phyloP scores from a whole-genome alignment of 1,140 invertebrate species.

The Psix sp. region DNA sequence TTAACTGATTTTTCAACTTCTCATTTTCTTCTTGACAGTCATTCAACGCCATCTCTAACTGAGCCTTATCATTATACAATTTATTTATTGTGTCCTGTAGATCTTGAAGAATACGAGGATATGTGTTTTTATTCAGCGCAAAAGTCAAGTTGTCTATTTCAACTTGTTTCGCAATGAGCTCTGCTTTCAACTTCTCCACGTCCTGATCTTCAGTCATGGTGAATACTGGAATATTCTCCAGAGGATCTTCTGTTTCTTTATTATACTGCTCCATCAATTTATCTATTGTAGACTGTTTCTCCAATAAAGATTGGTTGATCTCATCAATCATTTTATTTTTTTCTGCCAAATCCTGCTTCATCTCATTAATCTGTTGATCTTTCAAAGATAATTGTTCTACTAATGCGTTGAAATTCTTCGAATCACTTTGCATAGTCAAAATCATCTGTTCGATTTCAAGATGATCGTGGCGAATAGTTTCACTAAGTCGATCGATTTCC shows the following conservation, averaged over 20 bases:
- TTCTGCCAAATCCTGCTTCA: constrained; percentile 27
- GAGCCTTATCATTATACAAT: constrained; percentile 69
- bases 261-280: constrained; percentile 18
- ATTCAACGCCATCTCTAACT: constrained; percentile 59
- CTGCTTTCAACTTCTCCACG: constrained; percentile 57
- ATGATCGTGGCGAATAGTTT: constrained; percentile 44
- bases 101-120: constrained; percentile 68
- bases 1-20: constrained; percentile 50
- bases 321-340: constrained; percentile 23
- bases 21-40: constrained; percentile 52
- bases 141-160: constrained; percentile 72
- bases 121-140: constrained; percentile 67
- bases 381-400: constrained; percentile 28
- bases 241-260: constrained; percentile 24
- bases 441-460: constrained; percentile 59
- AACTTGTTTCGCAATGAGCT: constrained; percentile 65
- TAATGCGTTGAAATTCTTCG: constrained; percentile 25
- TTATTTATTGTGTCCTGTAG: constrained; percentile 71
- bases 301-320: constrained; percentile 14
- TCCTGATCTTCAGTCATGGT: constrained; percentile 57
- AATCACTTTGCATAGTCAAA: constrained; percentile 40
- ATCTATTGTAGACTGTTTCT: constrained; percentile 49
- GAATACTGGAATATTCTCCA: constrained; percentile 52
- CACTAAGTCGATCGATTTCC: constrained; percentile 32
- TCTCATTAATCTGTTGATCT: constrained; percentile 37